Percentiles rank a stretch among this genome's conserved stretches.
Conservation (phyloP, 2,797 vertebrate species). For the Pangasius macronema region DNA sequence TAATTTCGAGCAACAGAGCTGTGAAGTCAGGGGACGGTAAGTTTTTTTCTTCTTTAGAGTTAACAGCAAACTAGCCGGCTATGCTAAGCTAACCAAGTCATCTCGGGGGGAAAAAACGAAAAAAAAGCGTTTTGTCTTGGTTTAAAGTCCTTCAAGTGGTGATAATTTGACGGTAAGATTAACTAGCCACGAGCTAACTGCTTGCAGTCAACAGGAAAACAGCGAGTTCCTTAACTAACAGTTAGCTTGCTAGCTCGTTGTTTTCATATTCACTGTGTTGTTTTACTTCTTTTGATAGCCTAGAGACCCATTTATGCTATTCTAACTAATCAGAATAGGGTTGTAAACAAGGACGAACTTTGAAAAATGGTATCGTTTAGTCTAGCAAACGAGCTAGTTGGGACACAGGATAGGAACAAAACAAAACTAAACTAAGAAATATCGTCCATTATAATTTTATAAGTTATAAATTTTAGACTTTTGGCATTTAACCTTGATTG, state of each 20-base stretch:
- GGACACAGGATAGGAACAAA: not conserved
- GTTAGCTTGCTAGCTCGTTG: not conserved
- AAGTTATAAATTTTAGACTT: not conserved
- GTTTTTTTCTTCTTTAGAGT: not conserved
- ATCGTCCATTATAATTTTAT: not conserved
- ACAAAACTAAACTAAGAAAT: no score
- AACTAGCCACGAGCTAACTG: not conserved
- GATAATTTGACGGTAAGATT: not conserved
- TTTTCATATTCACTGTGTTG: not conserved
- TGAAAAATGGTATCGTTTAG: not conserved
- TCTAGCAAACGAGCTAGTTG: not conserved
- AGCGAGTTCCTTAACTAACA: not conserved
- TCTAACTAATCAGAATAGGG: not conserved
- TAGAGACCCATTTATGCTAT: no score
- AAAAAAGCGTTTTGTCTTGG: not conserved
- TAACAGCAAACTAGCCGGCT: constrained; percentile 20
- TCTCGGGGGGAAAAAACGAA: not conserved
- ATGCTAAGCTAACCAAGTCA: constrained; percentile 30
- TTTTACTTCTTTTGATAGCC: not conserved
- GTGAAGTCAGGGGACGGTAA: constrained; percentile 14
- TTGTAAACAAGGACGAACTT: not conserved
- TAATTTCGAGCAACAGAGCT: not conserved
- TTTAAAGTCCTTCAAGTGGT: not conserved
- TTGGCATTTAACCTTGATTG: not conserved
- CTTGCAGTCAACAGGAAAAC: not conserved